Percentiles rank a stretch among this genome's conserved stretches.
Conservation (phyloP, 2,113 vertebrate genomes). For the Pelmatolapia mariae region DNA sequence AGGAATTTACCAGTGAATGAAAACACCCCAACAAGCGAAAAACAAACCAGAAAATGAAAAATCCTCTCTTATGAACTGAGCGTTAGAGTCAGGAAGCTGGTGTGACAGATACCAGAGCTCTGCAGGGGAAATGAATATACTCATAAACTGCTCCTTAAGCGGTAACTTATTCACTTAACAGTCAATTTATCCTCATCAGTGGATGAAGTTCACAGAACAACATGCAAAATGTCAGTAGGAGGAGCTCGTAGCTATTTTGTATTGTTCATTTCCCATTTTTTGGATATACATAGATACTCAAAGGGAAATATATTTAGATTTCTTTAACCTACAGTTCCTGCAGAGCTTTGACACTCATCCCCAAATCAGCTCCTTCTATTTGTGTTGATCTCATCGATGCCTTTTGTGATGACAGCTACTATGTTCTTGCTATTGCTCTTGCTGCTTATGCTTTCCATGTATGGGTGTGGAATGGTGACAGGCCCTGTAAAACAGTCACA, state of each 20-base stretch:
- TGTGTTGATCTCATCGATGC: not conserved
- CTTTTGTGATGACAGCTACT: not conserved
- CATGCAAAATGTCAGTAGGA: not conserved
- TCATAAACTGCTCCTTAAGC: not conserved
- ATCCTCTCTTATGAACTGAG: not conserved
- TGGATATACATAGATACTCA: not conserved
- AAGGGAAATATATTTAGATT: not conserved
- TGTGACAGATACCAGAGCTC: not conserved
- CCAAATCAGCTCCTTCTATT: not conserved
- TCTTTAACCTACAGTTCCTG: not conserved
- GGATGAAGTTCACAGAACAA: not conserved
- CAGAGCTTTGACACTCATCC: not conserved
- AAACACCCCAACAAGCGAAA: not conserved
- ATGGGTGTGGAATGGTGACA: not conserved
- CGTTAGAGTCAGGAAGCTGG: not conserved
- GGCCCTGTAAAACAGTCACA: not conserved
- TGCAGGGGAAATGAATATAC: not conserved
- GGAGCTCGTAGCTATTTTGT: not conserved
- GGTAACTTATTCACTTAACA: not conserved
- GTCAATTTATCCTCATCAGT: not conserved
- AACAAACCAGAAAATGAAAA: conserved; percentile 9
- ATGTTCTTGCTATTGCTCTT: not conserved
- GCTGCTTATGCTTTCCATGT: not conserved
- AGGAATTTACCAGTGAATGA: conserved; percentile 46
- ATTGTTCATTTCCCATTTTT: not conserved